Conservation (phyloP, 2,888 invertebrate species). For the Drosophila borborema region DNA sequence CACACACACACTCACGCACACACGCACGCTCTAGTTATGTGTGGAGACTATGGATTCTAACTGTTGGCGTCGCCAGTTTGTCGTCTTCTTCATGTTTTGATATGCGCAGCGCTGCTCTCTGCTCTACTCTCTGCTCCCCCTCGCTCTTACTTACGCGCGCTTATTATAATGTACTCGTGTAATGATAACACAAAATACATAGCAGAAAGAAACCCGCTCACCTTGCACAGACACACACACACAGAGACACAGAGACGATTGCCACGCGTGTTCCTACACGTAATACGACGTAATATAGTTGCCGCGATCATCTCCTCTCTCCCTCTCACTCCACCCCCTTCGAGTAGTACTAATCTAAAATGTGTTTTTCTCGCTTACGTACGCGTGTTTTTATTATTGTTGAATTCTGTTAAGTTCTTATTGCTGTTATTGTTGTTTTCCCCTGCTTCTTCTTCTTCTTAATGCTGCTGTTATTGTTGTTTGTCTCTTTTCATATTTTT, state of each 20-base stretch:
- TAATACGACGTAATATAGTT: conserved; percentile 73
- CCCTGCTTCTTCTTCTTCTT: background rate
- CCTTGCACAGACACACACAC: conserved; percentile 57
- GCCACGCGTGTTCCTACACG: conserved; percentile 69
- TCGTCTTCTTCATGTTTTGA: conserved; percentile 65
- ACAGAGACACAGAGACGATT: conserved; percentile 29
- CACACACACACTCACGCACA: conserved; percentile 7
- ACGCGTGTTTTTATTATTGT: conserved; percentile 40
- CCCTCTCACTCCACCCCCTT: background rate
- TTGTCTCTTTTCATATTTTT: conserved; percentile 14
- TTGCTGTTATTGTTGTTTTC: background rate
- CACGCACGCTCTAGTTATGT: conserved; percentile 16
- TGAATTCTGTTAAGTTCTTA: conserved; percentile 26
- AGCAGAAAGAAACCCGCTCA: conserved; percentile 60
- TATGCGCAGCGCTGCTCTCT: conserved; percentile 58
- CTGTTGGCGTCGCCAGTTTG: conserved; percentile 70
- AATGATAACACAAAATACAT: conserved; percentile 65
- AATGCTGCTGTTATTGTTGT: background rate
- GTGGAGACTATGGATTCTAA: conserved; percentile 44
- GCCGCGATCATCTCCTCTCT: conserved; percentile 27
- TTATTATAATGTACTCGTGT: conserved; percentile 55
- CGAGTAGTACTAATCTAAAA: conserved; percentile 49
- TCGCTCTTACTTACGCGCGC: background rate
- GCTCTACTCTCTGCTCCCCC: conserved; percentile 1
- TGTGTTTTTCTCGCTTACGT: conserved; percentile 67